A percentile compares a stretch with the other conserved stretches of the same genome.
Conservation (phyloP, 2,888 invertebrate species). For the Nipponacmea schrenckii region DNA sequence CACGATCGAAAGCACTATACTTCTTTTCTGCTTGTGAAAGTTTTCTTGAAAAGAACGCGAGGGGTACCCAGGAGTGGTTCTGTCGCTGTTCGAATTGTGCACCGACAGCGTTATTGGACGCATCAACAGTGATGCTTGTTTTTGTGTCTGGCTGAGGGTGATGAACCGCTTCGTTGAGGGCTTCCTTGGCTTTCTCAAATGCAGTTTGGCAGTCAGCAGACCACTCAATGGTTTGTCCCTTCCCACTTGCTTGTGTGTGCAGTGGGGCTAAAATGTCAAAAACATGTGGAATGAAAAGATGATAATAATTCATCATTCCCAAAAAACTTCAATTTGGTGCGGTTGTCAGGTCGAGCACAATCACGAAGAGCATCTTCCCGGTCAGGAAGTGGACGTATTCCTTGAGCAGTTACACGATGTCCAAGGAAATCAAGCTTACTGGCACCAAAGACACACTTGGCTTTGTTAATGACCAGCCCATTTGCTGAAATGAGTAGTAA, state of each 20-base stretch:
- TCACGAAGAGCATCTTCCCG: too few relatives aligned
- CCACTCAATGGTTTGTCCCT: too few relatives aligned
- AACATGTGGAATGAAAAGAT: constrained; percentile 21
- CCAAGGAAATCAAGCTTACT: too few relatives aligned
- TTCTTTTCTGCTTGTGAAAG: too few relatives aligned
- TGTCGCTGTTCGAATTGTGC: constrained; percentile 20
- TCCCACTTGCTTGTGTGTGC: too few relatives aligned
- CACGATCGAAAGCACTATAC: too few relatives aligned
- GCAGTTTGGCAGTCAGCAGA: constrained; percentile 13
- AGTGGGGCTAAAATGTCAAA: too few relatives aligned
- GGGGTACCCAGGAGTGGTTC: constrained; percentile 12
- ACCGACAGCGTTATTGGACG: constrained; percentile 15
- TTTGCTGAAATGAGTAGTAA: constrained; percentile 26
- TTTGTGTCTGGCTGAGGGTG: constrained; percentile 13
- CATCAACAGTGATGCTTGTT: constrained; percentile 21
- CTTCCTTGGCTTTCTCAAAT: constrained; percentile 19
- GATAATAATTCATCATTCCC: constrained; percentile 24
- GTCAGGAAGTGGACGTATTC: too few relatives aligned
- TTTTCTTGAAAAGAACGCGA: constrained; percentile 21
- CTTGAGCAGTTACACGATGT: too few relatives aligned
- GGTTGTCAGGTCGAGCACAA: too few relatives aligned
- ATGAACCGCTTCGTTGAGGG: constrained; percentile 9
- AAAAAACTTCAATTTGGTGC: constrained; percentile 19
- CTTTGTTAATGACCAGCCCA: too few relatives aligned
- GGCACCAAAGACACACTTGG: constrained; percentile 22